Percentiles rank a stretch among this genome's conserved stretches.
phyloP scores from a whole-genome alignment of 2,113 vertebrate species.

The Notothenia coriiceps region DNA sequence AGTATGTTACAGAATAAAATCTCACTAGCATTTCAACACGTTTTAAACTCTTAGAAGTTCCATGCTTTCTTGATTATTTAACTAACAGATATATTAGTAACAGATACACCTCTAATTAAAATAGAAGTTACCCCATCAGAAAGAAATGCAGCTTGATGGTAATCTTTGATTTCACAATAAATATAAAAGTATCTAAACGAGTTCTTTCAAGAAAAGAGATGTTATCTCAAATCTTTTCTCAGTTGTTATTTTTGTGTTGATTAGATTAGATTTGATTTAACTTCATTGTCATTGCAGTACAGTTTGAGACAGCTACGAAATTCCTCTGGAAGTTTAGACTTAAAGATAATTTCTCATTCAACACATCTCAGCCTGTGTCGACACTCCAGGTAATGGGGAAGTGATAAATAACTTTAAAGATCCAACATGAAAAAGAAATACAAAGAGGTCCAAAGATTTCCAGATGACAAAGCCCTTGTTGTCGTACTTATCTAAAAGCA shows the following conservation, averaged over 20 bases:
- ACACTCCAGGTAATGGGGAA: background rate
- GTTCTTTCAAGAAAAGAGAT: conserved; percentile 57
- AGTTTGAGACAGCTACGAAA: background rate
- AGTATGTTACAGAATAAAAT: background rate
- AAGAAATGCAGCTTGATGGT: too few species aligned
- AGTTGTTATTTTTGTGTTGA: background rate
- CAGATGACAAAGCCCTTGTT: background rate
- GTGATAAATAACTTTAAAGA: background rate
- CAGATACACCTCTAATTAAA: background rate
- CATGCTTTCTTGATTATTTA: background rate
- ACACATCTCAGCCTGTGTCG: background rate
- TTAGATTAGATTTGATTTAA: conserved; percentile 3
- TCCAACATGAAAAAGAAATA: background rate
- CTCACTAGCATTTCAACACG: too few species aligned
- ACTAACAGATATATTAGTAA: background rate
- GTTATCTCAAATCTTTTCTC: conserved; percentile 9
- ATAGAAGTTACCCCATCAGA: background rate
- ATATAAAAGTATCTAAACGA: conserved; percentile 32
- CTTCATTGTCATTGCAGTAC: too few species aligned
- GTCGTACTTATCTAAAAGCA: background rate
- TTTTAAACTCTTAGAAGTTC: background rate
- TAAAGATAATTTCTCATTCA: background rate
- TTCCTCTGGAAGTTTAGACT: conserved; percentile 1
- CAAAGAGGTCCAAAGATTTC: background rate
- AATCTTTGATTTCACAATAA: conserved; percentile 55